These are phyloP conservation scores for Gallinago nigripennis DNA, from an alignment of 2,797 vertebrate genomes.

Conservation along the genomic window DNA sequence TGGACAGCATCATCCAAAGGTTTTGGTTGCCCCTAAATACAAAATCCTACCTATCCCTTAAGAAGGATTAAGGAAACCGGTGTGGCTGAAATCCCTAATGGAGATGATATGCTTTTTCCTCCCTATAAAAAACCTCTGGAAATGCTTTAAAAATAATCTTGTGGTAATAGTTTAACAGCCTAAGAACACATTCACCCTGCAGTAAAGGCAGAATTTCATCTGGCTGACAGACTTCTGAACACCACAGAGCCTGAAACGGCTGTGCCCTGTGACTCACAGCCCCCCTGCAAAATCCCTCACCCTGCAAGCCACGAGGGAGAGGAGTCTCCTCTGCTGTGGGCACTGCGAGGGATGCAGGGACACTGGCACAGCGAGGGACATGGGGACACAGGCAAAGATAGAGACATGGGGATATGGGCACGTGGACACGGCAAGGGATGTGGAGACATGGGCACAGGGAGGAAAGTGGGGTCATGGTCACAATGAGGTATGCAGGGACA, in stretches of 20 bases:
- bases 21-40: neutral
- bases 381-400: neutral
- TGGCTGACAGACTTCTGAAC: neutral
- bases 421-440: neutral
- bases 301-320: accelerated
- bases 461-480: no score
- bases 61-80: neutral
- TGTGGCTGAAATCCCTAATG: neutral
- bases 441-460: no score
- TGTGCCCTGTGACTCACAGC: accelerated
- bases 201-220: neutral
- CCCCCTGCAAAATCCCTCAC: neutral
- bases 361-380: neutral
- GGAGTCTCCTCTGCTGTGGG: neutral
- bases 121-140: neutral
- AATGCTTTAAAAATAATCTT: neutral
- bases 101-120: neutral
- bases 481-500: neutral
- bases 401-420: neutral
- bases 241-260: neutral
- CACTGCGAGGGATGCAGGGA: no score
- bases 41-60: neutral
- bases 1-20: neutral
- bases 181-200: neutral
- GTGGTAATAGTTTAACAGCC: neutral